A percentile compares a stretch with the other conserved stretches of the same genome.
phyloP scores from a whole-genome alignment of 1,140 invertebrate species.

The Zaprionus gabonicus region DNA sequence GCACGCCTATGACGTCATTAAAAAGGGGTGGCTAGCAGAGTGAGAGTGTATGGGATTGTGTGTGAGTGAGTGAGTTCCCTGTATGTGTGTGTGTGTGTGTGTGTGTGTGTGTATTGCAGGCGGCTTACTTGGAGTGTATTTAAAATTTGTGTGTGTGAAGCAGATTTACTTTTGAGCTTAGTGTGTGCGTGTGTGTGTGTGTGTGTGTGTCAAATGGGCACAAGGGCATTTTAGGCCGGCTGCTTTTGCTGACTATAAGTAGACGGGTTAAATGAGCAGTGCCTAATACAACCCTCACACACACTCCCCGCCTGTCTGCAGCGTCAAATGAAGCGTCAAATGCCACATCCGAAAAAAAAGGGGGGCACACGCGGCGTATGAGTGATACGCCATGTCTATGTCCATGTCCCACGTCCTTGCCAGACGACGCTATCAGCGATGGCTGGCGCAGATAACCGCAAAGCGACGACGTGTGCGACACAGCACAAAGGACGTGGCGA shows the following conservation, averaged over 20 bases:
- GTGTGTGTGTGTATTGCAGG: constrained; percentile 26
- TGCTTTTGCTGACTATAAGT: constrained; percentile 42
- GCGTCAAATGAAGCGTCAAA: constrained; percentile 45
- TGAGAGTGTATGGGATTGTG: too few relatives aligned
- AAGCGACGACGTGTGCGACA: constrained; percentile 6
- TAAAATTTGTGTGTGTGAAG: constrained; percentile 35
- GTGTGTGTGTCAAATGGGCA: constrained; percentile 52
- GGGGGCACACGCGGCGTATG: constrained; percentile 31
- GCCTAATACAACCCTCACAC: constrained; percentile 21
- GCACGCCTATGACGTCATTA: constrained; percentile 74
- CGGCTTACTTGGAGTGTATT: constrained; percentile 59
- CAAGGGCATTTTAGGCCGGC: constrained; percentile 68
- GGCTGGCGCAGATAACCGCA: background rate
- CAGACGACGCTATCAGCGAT: constrained; percentile 30
- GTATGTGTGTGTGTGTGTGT: background rate
- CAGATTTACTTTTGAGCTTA: constrained; percentile 59
- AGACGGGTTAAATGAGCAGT: constrained; percentile 49
- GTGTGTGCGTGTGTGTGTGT: constrained; percentile 14
- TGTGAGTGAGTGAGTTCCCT: too few relatives aligned
- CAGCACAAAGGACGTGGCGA: constrained; percentile 32
- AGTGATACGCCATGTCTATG: constrained; percentile 23
- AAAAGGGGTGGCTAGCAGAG: constrained; percentile 28
- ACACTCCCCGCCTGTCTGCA: background rate
- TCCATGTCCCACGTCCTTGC: background rate
- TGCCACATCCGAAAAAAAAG: constrained; percentile 10